These are phyloP conservation scores for Acleris sparsana DNA, from an alignment of 2,888 invertebrate genomes.

Conservation along the genomic window DNA sequence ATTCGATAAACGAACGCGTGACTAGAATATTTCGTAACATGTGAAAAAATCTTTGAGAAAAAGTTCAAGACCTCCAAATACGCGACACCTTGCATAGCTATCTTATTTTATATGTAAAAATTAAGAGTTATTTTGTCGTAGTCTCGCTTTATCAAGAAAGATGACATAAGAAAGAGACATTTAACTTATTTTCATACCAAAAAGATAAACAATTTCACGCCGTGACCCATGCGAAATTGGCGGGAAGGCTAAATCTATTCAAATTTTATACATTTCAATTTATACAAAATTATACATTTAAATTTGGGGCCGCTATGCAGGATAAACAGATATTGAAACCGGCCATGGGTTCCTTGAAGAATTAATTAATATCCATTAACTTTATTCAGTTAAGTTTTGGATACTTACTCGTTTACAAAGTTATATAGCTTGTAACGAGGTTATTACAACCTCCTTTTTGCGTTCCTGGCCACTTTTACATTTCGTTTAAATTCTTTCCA, in stretches of 20 bases:
- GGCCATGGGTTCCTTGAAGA: constrained; percentile 9
- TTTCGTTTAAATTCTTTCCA: too few species aligned
- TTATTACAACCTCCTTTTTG: too few species aligned
- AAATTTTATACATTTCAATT: constrained; percentile 36
- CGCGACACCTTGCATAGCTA: too few species aligned
- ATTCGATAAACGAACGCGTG: background rate
- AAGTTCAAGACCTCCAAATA: background rate
- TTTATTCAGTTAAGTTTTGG: constrained; percentile 12
- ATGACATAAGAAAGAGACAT: too few species aligned
- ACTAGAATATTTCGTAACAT: background rate
- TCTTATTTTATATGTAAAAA: too few species aligned
- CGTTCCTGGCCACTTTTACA: too few species aligned
- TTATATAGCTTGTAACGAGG: too few species aligned
- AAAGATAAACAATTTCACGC: background rate
- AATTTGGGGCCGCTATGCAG: constrained; percentile 15
- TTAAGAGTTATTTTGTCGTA: too few species aligned
- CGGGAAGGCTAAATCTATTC: constrained; percentile 29
- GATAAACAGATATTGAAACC: constrained; percentile 25
- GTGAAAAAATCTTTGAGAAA: background rate
- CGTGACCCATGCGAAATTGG: background rate
- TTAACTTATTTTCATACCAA: background rate
- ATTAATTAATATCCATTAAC: constrained; percentile 8
- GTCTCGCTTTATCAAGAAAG: too few species aligned
- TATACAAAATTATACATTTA: constrained; percentile 34
- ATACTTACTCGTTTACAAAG: background rate